Evolutionary conservation across 1,140 invertebrate species (phyloP).

Genomic region (Scylla paramamosain): DNA sequence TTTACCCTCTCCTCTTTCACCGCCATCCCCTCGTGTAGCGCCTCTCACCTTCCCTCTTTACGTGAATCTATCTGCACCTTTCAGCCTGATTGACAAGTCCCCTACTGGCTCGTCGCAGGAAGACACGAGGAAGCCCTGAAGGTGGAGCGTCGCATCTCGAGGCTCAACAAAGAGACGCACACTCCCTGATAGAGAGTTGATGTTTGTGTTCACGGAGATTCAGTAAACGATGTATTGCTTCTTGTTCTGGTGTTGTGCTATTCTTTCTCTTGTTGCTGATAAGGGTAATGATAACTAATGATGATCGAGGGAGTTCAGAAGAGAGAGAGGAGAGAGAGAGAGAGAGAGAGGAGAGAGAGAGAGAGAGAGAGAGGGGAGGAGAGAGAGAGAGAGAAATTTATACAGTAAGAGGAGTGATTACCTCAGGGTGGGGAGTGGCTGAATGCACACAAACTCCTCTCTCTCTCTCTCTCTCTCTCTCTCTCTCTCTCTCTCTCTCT

Average conservation of each 20-base stretch:
- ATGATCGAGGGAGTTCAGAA: too few species aligned
- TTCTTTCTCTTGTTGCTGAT: neutral
- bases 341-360: too few species aligned
- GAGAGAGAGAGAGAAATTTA: too few species aligned
- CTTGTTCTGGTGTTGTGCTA: neutral
- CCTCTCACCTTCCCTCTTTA: neutral
- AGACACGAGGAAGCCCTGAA: neutral
- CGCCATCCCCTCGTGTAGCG: neutral
- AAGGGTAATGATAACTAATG: too few species aligned
- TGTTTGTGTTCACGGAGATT: neutral
- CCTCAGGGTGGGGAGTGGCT: too few species aligned
- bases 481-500: too few species aligned
- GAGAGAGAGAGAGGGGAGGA: too few species aligned
- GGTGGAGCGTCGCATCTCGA: neutral
- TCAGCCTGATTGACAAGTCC: conserved; percentile 55
- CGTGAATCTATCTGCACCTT: neutral
- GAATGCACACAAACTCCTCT: too few species aligned
- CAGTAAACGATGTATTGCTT: neutral
- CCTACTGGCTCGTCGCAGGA: conserved; percentile 44
- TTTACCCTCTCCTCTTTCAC: neutral
- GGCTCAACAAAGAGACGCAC: neutral
- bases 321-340: too few species aligned
- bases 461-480: too few species aligned
- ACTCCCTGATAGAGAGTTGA: neutral
- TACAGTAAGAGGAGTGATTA: too few species aligned